Conservation (phyloP, 2,888 invertebrate genomes). For the Pristionchus fissidentatus region DNA sequence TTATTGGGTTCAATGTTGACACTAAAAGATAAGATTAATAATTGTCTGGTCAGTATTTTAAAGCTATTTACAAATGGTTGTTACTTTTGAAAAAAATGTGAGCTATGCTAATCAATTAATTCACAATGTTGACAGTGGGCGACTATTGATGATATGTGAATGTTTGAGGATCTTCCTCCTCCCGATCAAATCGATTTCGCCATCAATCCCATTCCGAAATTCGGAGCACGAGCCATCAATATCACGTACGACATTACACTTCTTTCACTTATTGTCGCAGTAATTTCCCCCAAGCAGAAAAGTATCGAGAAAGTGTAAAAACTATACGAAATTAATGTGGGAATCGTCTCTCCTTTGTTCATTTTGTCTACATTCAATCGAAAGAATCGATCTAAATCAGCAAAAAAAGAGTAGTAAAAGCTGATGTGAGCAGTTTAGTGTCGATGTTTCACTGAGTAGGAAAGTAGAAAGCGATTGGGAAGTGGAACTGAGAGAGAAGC, state of each 20-base stretch:
- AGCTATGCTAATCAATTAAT: background rate
- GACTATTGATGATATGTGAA: too few relatives aligned
- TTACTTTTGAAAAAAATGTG: background rate
- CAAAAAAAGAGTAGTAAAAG: background rate
- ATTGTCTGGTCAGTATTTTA: background rate
- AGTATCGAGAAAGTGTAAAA: too few relatives aligned
- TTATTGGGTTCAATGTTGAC: too few relatives aligned
- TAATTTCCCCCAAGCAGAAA: background rate
- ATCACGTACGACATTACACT: conserved; percentile 65
- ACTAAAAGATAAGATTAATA: too few relatives aligned
- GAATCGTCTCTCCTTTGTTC: background rate
- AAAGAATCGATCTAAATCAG: background rate
- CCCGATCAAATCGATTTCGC: conserved; percentile 74
- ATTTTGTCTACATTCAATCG: too few relatives aligned
- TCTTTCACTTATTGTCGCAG: background rate
- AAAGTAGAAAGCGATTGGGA: background rate
- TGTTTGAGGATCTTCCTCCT: conserved; percentile 66
- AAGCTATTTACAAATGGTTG: background rate
- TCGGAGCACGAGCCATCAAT: conserved; percentile 74
- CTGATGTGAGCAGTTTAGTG: background rate
- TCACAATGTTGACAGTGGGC: background rate
- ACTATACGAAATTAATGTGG: too few relatives aligned
- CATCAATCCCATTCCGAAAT: conserved; percentile 75
- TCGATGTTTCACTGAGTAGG: too few relatives aligned
- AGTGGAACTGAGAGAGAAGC: conserved; percentile 15